Evolutionary conservation across 2,888 invertebrate species (phyloP), one percentile per base, ranked within the genome.

Genomic region (Temnothorax unifasciatus): DNA sequence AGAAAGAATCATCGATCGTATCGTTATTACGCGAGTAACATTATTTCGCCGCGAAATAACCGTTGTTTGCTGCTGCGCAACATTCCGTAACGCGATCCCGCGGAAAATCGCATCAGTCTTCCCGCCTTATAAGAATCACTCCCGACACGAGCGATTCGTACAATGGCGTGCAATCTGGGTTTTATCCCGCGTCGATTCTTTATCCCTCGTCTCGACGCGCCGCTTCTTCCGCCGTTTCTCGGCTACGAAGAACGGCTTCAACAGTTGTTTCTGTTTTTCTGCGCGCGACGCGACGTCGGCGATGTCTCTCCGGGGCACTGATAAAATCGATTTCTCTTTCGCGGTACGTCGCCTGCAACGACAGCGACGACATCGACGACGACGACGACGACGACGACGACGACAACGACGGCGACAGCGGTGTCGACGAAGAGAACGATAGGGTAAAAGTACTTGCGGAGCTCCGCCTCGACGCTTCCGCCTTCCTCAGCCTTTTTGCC

Each of bases 301-400:
- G 86, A 88, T 83, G 89, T 88, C 89, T 87, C 88, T 84, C 86
- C 83, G 81, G 85, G 83, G 87, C 87, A 87, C 90, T 87, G 90
- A 90, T 90, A 91, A 90, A 91, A 90, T 91, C 91, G 90, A 91
- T 91, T 90, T 86, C 83, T 81, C 83, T 69, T 25, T 21, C 54
- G 64, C 34, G 34, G 34, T 34, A 59, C 52, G 71, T 73, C 71
- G 71, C 63, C 54, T 73, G 25, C 71, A 57, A 63, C 83, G 83
- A 71, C 69, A 44, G 18, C 71, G 21, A 34, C 81, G 57, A 50
- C 29, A 47, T 18, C 68, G 18, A 29, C 77, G 52, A 64, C 64
- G 29, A 29, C 71, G 21, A 34, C 81, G 57, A 50, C 29, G 44
- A 15, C n/a, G n/a, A n/a, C 29, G 66, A 68, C 77, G 77, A 50